Conservation (phyloP, 1,140 invertebrate species). For the Listronotus bonariensis region DNA sequence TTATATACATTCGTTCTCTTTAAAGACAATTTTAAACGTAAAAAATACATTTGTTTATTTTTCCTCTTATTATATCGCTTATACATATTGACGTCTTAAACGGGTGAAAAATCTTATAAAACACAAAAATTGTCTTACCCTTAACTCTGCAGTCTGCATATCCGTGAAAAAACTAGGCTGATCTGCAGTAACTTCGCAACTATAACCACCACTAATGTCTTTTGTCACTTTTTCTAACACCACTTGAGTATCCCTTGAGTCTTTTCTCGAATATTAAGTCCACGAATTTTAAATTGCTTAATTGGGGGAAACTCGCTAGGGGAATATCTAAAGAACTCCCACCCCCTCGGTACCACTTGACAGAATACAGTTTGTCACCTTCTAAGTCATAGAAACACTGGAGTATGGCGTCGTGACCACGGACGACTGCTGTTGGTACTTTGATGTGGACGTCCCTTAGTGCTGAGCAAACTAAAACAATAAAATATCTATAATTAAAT, state of each 20-base stretch:
- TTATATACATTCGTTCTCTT: no score
- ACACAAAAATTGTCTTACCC: constrained; percentile 39
- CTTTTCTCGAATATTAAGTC: constrained; percentile 38
- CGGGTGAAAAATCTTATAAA: no score
- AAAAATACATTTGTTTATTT: no score
- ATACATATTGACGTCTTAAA: no score
- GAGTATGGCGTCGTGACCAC: constrained; percentile 73
- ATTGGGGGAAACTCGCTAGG: constrained; percentile 56
- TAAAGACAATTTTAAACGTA: no score
- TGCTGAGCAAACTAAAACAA: constrained; percentile 62
- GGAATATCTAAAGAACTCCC: constrained; percentile 76
- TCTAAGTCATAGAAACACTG: constrained; percentile 81
- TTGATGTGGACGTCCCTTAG: constrained; percentile 72
- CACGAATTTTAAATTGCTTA: constrained; percentile 41
- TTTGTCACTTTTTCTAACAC: constrained; percentile 63
- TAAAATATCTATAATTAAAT: constrained; percentile 1
- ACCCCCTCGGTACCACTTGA: constrained; percentile 81
- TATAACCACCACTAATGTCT: constrained; percentile 71
- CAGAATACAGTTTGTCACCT: constrained; percentile 72
- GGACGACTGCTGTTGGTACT: constrained; percentile 71
- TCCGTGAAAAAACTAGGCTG: constrained; percentile 83
- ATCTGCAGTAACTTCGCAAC: constrained; percentile 83
- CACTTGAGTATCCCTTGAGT: constrained; percentile 68
- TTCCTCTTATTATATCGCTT: no score
- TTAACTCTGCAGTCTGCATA: constrained; percentile 64